Evolutionary conservation across 2,113 vertebrate species (phyloP).

Genomic region (Limanda limanda): DNA sequence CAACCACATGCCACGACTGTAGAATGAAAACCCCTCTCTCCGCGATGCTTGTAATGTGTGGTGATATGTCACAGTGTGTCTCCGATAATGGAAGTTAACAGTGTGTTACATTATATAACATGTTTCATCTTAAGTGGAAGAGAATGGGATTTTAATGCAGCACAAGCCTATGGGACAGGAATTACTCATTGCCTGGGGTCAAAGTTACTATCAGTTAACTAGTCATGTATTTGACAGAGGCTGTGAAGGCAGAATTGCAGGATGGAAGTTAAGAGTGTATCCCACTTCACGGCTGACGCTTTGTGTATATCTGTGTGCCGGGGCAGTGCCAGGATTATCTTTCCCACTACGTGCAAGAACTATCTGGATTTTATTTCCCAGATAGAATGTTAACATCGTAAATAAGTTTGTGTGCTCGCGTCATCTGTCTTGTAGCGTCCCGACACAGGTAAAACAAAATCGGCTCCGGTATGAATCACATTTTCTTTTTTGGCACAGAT

Average conservation of each 20-base stretch:
- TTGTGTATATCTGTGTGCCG: not conserved
- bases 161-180: not conserved
- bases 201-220: not conserved
- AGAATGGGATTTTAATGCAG: not conserved
- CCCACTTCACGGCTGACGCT: not conserved
- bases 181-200: constrained; percentile 8
- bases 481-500: not conserved
- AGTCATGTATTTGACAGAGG: not conserved
- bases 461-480: not conserved
- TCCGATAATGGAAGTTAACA: not conserved
- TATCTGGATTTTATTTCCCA: too few species aligned
- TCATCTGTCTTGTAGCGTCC: too few species aligned
- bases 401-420: too few species aligned
- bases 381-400: too few species aligned
- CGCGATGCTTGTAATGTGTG: not conserved
- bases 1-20: not conserved
- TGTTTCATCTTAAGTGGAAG: not conserved
- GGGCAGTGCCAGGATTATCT: too few species aligned
- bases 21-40: not conserved
- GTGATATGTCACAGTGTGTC: not conserved
- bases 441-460: not conserved
- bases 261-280: not conserved
- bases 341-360: too few species aligned
- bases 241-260: not conserved
- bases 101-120: not conserved